Conservation (phyloP, 53 echinoderm and acorn worm genomes). For the Zoroaster sp. region DNA sequence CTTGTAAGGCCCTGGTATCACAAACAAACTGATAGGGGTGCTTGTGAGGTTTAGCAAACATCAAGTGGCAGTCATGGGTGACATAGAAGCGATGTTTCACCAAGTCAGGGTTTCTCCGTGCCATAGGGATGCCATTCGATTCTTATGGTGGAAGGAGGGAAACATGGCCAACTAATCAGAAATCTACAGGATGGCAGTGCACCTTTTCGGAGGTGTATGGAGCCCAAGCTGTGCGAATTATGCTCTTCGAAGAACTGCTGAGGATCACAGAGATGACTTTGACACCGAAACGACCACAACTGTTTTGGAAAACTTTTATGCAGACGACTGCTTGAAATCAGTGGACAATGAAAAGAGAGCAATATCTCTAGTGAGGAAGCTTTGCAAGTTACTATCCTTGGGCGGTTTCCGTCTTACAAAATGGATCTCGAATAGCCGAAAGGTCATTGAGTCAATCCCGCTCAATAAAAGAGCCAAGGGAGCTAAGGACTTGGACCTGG, state of each 20-base stretch:
- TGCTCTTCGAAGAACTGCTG: conserved; percentile 20
- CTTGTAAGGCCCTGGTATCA: conserved; percentile 62
- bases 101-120: conserved; percentile 23
- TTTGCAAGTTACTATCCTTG: not conserved
- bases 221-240: conserved; percentile 39
- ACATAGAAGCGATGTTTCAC: conserved; percentile 67
- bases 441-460: conserved; percentile 30
- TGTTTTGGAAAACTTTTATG: not conserved
- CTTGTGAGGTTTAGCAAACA: conserved; percentile 49
- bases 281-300: not conserved
- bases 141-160: conserved; percentile 62
- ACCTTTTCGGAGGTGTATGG: conserved; percentile 55
- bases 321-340: too few relatives aligned
- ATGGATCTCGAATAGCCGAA: conserved; percentile 32
- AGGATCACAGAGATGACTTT: not conserved
- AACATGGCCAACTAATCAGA: not conserved
- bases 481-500: not conserved
- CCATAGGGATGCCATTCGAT: conserved; percentile 54
- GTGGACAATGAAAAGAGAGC: not conserved
- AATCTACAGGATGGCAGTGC: conserved; percentile 64
- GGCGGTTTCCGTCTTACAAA: conserved; percentile 38
- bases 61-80: conserved; percentile 57
- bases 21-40: conserved; percentile 48
- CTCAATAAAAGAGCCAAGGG: not conserved
- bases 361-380: not conserved